Evolutionary conservation across 1,140 invertebrate genomes (phyloP), one percentile per base, ranked within the genome.

Genomic region (Drosophila paulistorum): DNA sequence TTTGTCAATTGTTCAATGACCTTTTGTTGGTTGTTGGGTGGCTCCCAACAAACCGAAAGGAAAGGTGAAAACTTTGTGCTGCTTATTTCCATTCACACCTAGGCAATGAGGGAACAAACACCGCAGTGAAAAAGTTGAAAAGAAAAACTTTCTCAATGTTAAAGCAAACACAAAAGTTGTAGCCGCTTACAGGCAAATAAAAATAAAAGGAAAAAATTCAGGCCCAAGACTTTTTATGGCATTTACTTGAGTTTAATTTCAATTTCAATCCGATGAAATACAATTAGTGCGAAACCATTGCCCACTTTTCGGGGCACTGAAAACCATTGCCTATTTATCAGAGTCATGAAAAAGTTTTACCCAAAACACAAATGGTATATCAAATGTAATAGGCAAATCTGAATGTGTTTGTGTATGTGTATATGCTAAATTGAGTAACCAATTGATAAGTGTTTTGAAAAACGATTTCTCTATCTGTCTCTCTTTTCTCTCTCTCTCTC

Each of bases 1-100:
- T 79, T 87, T 82, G 79, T 76, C 82, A 86, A 86, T 87, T 86
- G 79, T 76, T 71, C 65, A 76, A 58, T 76, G 83, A 87, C 83
- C 83, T 86, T 86, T 79, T 87, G 68, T 86, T 84, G 73, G 45
- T n/a, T 39, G 60, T 37, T 60, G 59, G 37, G 10, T 5, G 20
- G n/a, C n/a, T n/a, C 39, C 39, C 39, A 42, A 20, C n/a, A 57
- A 64, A 30, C 42, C 42, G 45, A 35, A 48, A 63, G 61, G 61
- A 33, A 33, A 17, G 42, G 61, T 33, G 61, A n/a, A 65, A 76
- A 77, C 70, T 39, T 76, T 75, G 41, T 75, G 58, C 65, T 65
- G 72, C 55, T 51, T 68, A n/a, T 41, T 33, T 3, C 39, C 72
- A 68, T 75, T 75, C 61, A 45, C 74, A 76, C 74, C 60, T 77